A percentile compares a stretch with the other conserved stretches of the same genome.
phyloP scores from a whole-genome alignment of 92 coral and sea anemone genomes.

The Chrysogorgia sp. region DNA sequence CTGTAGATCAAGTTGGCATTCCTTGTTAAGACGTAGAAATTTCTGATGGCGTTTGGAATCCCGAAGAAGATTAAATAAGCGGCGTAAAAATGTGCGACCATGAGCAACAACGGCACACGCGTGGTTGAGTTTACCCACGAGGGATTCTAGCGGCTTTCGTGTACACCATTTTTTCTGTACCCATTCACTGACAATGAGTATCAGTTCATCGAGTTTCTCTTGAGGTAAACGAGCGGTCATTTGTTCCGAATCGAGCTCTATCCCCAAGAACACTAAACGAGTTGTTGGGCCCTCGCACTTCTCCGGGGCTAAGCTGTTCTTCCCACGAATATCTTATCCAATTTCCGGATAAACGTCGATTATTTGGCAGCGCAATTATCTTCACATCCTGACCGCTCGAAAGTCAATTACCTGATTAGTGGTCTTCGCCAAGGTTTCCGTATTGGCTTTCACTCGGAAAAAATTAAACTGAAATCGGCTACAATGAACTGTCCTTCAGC shows the following conservation, averaged over 20 bases:
- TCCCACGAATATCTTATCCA: too few relatives aligned
- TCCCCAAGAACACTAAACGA: slow-evolving; percentile 14
- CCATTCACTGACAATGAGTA: background rate
- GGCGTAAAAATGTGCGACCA: slow-evolving; percentile 39
- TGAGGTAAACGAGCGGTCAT: slow-evolving; percentile 23
- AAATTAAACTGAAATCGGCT: too few relatives aligned
- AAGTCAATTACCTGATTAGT: slow-evolving; percentile 39
- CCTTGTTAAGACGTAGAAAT: background rate
- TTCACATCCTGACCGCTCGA: too few relatives aligned
- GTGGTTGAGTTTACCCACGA: too few relatives aligned
- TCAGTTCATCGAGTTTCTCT: slow-evolving; percentile 10
- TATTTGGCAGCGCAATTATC: too few relatives aligned
- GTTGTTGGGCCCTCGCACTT: slow-evolving; percentile 21
- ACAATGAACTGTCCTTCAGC: background rate
- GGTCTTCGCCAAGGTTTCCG: background rate
- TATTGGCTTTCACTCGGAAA: background rate
- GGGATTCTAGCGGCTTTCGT: slow-evolving; percentile 13
- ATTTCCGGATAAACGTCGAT: background rate
- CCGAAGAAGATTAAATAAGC: slow-evolving; percentile 24
- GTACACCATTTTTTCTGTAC: background rate
- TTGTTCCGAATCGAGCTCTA: slow-evolving; percentile 12
- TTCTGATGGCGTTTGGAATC: background rate
- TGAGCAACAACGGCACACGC: slow-evolving; percentile 21
- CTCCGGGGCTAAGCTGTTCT: background rate
- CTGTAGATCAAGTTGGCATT: slow-evolving; percentile 6